These are phyloP conservation scores for Perdita meconis DNA, from an alignment of 2,888 invertebrate species.

Conservation along the genomic window DNA sequence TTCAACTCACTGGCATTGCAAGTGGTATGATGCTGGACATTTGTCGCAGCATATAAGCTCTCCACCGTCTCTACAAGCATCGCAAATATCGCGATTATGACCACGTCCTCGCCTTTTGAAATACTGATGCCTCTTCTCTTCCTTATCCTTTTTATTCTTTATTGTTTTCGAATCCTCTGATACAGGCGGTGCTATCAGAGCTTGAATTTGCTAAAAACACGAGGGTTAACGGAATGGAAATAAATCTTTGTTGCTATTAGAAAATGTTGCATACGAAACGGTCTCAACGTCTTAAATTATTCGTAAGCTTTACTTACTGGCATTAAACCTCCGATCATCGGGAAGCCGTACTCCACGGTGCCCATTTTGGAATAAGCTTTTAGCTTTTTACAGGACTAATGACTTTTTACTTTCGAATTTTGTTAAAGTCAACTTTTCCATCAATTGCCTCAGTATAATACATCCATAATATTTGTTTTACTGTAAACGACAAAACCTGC, in stretches of 20 bases:
- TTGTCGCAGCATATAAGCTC: constrained; percentile 97
- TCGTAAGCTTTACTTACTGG: constrained; percentile 89
- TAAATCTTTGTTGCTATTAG: background rate
- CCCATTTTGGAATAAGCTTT: constrained; percentile 84
- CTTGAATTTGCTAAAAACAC: constrained; percentile 92
- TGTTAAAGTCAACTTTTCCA: background rate
- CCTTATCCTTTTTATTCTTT: constrained; percentile 85
- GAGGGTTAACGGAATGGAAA: too few relatives aligned
- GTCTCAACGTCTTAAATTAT: constrained; percentile 14
- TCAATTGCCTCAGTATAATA: constrained; percentile 11
- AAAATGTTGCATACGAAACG: constrained; percentile 5
- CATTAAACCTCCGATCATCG: constrained; percentile 93
- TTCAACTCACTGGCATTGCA: constrained; percentile 94
- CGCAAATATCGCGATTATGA: constrained; percentile 96
- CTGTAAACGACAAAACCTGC: constrained; percentile 16
- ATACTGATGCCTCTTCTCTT: constrained; percentile 90
- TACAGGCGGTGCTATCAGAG: constrained; percentile 94
- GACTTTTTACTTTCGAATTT: background rate
- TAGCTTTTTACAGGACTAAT: background rate
- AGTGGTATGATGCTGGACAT: constrained; percentile 98
- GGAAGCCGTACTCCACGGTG: constrained; percentile 90
- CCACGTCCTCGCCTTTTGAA: constrained; percentile 94
- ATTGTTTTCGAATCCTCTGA: constrained; percentile 89
- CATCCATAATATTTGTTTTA: constrained; percentile 25
- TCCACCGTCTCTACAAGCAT: constrained; percentile 97